Base-by-base conservation (phyloP, 2,113 vertebrate species). In the Microcebus murinus region DNA sequence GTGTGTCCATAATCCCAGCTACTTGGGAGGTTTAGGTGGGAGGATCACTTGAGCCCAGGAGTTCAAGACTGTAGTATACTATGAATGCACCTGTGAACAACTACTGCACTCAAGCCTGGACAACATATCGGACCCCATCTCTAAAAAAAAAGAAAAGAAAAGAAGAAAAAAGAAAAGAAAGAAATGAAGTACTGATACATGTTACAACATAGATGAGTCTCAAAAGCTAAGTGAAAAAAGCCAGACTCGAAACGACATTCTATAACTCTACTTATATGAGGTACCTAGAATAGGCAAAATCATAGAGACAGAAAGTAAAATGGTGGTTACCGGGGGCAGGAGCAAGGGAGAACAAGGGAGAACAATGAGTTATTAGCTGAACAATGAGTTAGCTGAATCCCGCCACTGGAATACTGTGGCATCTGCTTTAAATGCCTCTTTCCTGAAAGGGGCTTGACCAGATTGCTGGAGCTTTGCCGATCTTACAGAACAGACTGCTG, bases 281-380 rank as follows among this genome's bases (percentile, higher is more conserved):
- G 74, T 88, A 83, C 50, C 17, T 76, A 50, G 45, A 95, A 79
- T 10, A 96, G 50, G 52, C 57, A 76, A 94, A 90, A 55, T 45
- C 36, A 85, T 3, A 81, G 59, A 90, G 39, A 70, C 55, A 95
- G 45, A 85, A 95, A 92, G 84, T 45, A 88, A 21, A 91, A 57
- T 4, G 39, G 36, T 59, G 17, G 39, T 73, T 68, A 67, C 23
- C 57, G 73, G 59, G n/a, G 34, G 11, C 23, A 59, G 21, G 21
- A 5, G 34, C 15, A 39, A 81, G 21, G 8, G 18, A 17, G 50
- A 65, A 73, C 15, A 39, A 81, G 21, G 8, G 18, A 17, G 50
- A 65, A 73, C 59, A 45, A 59, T 94, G 23, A 93, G 23, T 42
- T 55, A 88, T 52, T 55, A 57, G 52, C 45, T 70, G 42, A 80